A percentile compares a stretch with the other conserved stretches of the same genome.
phyloP scores from a whole-genome alignment of 1,140 invertebrate genomes.

The Drosophila sp. region DNA sequence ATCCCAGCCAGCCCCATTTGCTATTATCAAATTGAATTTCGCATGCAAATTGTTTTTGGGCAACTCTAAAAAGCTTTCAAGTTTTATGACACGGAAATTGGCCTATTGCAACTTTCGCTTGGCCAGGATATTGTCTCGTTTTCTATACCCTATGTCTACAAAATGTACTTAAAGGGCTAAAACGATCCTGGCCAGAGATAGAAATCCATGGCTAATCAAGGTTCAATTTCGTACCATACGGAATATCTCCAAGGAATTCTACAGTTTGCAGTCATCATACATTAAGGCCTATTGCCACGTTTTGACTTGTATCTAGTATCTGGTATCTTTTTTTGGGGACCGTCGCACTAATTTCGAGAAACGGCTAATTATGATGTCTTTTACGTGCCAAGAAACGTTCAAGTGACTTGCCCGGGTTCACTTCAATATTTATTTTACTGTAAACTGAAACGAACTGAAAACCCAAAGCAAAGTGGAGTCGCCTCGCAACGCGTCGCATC shows the following conservation, averaged over 20 bases:
- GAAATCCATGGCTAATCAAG: background rate
- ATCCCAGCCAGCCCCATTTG: constrained; percentile 51
- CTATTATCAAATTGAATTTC: constrained; percentile 81
- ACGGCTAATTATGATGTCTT: constrained; percentile 82
- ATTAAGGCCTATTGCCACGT: constrained; percentile 21
- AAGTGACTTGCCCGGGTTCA: constrained; percentile 69
- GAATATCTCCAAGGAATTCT: background rate
- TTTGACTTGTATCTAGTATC: constrained; percentile 28
- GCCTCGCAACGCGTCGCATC: too few species aligned
- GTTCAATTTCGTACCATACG: background rate
- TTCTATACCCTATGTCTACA: constrained; percentile 14
- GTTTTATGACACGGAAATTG: constrained; percentile 83
- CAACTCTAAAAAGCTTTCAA: constrained; percentile 74
- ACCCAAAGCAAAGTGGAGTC: constrained; percentile 2
- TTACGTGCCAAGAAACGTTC: constrained; percentile 80
- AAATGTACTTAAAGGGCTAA: background rate
- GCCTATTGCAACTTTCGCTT: constrained; percentile 65
- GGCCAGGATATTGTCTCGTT: constrained; percentile 27
- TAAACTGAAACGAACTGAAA: constrained; percentile 67
- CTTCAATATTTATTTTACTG: constrained; percentile 81
- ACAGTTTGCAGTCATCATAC: background rate
- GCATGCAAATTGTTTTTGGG: constrained; percentile 78
- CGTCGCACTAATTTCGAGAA: constrained; percentile 60
- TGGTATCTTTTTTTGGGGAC: constrained; percentile 22
- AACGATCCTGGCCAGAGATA: background rate